Conservation (phyloP, 2,888 invertebrate species). For the Ophion ellenae region DNA sequence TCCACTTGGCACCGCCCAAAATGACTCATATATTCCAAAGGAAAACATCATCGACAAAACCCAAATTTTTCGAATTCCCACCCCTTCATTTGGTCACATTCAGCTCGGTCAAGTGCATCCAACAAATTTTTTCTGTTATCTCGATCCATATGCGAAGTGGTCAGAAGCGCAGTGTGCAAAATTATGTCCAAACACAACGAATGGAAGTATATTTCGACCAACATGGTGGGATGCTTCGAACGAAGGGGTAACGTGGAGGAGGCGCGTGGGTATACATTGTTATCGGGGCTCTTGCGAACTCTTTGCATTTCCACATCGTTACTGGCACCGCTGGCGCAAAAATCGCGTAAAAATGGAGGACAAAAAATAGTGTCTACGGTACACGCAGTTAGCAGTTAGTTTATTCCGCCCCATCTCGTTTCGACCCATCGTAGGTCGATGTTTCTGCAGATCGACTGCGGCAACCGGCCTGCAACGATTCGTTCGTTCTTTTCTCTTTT, state of each 20-base stretch:
- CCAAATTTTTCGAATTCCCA: no score
- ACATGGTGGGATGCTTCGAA: slow-evolving; percentile 13
- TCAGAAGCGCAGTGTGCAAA: no score
- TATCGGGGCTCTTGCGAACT: slow-evolving; percentile 47
- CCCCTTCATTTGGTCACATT: no score
- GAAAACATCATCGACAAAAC: no score
- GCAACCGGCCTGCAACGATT: slow-evolving; percentile 37
- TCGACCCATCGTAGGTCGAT: slow-evolving; percentile 46
- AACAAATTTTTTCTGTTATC: background rate
- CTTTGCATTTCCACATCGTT: slow-evolving; percentile 44
- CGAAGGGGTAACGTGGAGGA: slow-evolving; percentile 26
- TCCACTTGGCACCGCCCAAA: no score
- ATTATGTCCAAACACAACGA: background rate
- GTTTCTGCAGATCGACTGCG: slow-evolving; percentile 50
- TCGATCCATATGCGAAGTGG: no score
- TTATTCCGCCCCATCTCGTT: slow-evolving; percentile 49
- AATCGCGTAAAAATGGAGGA: slow-evolving; percentile 39
- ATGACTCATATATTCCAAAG: no score
- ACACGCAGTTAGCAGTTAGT: slow-evolving; percentile 58
- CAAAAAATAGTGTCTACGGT: slow-evolving; percentile 4
- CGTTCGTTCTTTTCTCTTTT: slow-evolving; percentile 22
- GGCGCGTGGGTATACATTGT: slow-evolving; percentile 9
- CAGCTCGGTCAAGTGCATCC: no score
- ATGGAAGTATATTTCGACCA: background rate
- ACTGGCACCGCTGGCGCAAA: slow-evolving; percentile 21